A percentile compares a stretch with the other conserved stretches of the same genome.
phyloP scores from a whole-genome alignment of 2,113 vertebrate species.

The Eupsittula cactorum region DNA sequence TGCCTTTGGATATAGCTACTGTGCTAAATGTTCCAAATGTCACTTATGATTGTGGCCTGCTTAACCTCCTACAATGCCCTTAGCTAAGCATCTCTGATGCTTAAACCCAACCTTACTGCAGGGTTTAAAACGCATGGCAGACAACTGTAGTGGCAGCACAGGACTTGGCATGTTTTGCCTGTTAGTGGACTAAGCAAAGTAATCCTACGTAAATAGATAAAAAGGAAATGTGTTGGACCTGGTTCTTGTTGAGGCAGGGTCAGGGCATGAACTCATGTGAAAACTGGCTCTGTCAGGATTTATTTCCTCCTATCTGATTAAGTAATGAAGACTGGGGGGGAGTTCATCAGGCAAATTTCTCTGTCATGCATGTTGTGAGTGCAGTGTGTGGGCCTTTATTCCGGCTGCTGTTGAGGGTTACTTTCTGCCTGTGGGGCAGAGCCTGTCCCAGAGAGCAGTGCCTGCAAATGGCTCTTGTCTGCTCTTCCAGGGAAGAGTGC shows the following conservation, averaged over 20 bases:
- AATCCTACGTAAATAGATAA: background rate
- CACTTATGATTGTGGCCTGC: background rate
- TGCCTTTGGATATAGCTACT: background rate
- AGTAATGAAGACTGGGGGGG: background rate
- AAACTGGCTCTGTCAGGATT: constrained; percentile 20
- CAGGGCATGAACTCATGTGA: constrained; percentile 16
- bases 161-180: background rate
- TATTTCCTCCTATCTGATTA: background rate
- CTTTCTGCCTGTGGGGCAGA: background rate
- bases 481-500: background rate
- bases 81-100: background rate
- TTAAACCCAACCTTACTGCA: background rate
- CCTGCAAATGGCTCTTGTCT: background rate
- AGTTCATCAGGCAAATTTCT: background rate
- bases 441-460: background rate
- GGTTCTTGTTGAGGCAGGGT: background rate
- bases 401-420: background rate
- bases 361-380: background rate
- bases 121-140: background rate
- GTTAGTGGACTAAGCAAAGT: background rate
- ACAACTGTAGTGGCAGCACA: background rate
- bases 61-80: background rate
- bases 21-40: background rate
- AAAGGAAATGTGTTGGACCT: background rate
- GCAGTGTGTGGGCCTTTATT: background rate